Evolutionary conservation across 1,140 invertebrate genomes (phyloP).

Genomic region (Ceratoteleas bidentatus): DNA sequence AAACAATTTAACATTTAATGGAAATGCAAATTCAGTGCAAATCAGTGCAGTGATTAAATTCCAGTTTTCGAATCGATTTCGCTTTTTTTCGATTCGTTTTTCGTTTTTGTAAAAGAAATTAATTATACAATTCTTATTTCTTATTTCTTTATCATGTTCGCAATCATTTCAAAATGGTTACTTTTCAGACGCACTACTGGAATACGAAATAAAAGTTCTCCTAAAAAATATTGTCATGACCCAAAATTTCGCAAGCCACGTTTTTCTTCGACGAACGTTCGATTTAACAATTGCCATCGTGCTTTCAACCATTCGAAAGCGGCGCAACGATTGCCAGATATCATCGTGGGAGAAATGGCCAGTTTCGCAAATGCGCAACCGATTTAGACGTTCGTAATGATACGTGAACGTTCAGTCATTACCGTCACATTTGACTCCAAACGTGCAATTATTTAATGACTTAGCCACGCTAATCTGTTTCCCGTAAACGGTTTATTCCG

Average conservation of each 20-base stretch:
- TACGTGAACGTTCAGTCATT: constrained; percentile 11
- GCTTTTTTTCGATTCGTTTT: too few species aligned
- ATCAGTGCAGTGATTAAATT: too few species aligned
- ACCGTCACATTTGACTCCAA: constrained; percentile 9
- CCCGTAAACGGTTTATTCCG: background rate
- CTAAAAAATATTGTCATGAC: background rate
- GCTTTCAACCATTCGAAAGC: constrained; percentile 41
- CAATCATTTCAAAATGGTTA: too few species aligned
- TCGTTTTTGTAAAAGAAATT: too few species aligned
- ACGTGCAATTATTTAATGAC: constrained; percentile 8
- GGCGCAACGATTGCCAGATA: constrained; percentile 12
- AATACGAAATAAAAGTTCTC: background rate
- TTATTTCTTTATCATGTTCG: too few species aligned
- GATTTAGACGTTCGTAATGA: constrained; percentile 5
- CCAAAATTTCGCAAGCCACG: constrained; percentile 9
- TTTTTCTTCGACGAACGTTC: constrained; percentile 18
- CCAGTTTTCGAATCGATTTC: too few species aligned
- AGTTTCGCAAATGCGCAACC: constrained; percentile 16
- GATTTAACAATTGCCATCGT: constrained; percentile 10
- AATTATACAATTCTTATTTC: too few species aligned
- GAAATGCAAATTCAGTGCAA: too few species aligned
- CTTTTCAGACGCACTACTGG: too few species aligned
- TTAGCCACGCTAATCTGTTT: background rate
- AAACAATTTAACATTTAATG: too few species aligned
- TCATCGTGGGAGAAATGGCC: constrained; percentile 39